A percentile compares a stretch with the other conserved stretches of the same genome.
Conservation (phyloP, 2,113 vertebrate species). For the Phrynocephalus versicolor region DNA sequence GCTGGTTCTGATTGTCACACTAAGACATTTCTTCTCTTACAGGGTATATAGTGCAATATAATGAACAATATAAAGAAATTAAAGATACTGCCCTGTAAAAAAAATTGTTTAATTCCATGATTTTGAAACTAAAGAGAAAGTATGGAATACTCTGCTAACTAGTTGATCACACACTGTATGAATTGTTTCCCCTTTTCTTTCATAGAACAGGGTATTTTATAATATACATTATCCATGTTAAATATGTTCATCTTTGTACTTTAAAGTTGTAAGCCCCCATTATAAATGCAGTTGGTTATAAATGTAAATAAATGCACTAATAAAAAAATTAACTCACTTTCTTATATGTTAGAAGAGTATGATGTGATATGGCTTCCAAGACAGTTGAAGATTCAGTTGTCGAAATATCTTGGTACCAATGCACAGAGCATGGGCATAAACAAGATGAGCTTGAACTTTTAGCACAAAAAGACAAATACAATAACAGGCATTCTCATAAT, state of each 20-base stretch:
- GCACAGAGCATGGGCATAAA: too few species aligned
- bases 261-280: background rate
- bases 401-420: too few species aligned
- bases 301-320: background rate
- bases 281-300: background rate
- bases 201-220: background rate
- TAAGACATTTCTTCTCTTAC: background rate
- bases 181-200: background rate
- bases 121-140: too few species aligned
- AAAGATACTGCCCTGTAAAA: background rate
- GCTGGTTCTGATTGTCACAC: background rate
- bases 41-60: background rate
- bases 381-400: background rate
- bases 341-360: background rate
- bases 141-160: background rate
- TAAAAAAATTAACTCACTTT: slow-evolving; percentile 1
- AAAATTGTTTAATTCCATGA: background rate
- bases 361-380: background rate
- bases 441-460: too few species aligned
- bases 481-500: too few species aligned
- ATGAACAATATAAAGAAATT: background rate
- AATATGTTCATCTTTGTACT: background rate
- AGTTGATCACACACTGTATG: background rate
- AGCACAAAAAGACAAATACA: too few species aligned
- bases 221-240: background rate